Evolutionary conservation across 2,113 vertebrate species (phyloP).

Genomic region (Oriolus oriolus): DNA sequence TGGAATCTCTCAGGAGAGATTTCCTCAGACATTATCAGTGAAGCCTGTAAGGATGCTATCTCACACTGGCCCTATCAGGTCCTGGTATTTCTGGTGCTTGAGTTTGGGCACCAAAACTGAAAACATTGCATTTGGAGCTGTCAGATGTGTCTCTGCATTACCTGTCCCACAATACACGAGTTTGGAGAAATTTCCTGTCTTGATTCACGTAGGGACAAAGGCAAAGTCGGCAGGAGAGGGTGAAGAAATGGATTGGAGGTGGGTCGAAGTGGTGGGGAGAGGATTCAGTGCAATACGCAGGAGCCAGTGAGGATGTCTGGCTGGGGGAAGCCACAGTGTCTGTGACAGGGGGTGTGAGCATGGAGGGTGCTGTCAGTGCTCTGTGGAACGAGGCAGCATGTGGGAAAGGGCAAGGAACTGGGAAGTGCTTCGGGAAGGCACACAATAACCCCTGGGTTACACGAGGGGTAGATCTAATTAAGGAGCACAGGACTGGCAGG

Average conservation of each 20-base stretch:
- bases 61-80: background rate
- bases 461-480: background rate
- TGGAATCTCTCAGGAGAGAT: background rate
- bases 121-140: background rate
- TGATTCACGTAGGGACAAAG: background rate
- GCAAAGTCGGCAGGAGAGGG: background rate
- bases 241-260: background rate
- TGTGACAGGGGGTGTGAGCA: background rate
- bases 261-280: background rate
- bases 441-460: fast-evolving
- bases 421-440: background rate
- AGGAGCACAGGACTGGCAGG: background rate
- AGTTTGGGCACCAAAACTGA: background rate
- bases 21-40: background rate
- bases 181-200: background rate
- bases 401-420: background rate
- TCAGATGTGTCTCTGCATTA: background rate
- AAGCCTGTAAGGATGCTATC: background rate
- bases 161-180: background rate
- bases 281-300: background rate
- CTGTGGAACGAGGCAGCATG: background rate
- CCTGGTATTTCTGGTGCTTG: fast-evolving
- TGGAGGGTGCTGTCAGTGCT: background rate
- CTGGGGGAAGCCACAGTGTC: no score
- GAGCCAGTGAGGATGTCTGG: background rate